Base-by-base conservation (phyloP, 2,113 vertebrate species). In the Bagarius yarrelli region DNA sequence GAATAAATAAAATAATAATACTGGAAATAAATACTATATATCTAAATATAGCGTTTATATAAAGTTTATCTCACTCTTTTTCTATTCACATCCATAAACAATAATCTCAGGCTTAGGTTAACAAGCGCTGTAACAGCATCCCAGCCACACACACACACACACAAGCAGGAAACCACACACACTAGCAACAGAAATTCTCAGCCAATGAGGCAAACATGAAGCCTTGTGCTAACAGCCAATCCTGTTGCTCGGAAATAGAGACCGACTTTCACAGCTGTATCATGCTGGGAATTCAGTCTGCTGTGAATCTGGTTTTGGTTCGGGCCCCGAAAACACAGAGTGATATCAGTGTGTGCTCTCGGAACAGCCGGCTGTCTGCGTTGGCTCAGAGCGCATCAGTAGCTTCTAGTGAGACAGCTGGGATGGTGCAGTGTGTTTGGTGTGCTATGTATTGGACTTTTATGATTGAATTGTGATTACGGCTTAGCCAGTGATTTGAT, bases 131-230 rank as follows among this genome's bases (percentile, higher is more conserved):
- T 44, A 40, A 53, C 25, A 74, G 27, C 61, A 25, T 71, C n/a
- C 34, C 27, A 40, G 14, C 34, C 30, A 50, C 4, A 59, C 32
- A 40, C 52, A 32, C 64, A 25, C 18, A 64, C 59, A 74, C 71
- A 56, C 15, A 50, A 81, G 32, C 63, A 34, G 74, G 50, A 75
- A 81, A 47, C 25, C 34, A 2, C 18, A 34, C 36, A 78, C 66
- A 53, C 64, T 71, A 61, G 81, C 74, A 82, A 78, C 75, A 79
- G 59, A 79, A 66, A 79, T 74, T 79, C 82, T 66, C 60, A 79
- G 34, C 76, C 67, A 78, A 79, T 83, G 50, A 83, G 60, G 36
- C 76, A 73, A 57, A 50, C 59, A 74, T 9, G 36, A n/a, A 81
- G 59, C 69, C n/a, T 44, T 47, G 50, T 15, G 25, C 21, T 34